Evolutionary conservation across 1,140 invertebrate species (phyloP).

Genomic region (Brachionus asplanchnoidis): DNA sequence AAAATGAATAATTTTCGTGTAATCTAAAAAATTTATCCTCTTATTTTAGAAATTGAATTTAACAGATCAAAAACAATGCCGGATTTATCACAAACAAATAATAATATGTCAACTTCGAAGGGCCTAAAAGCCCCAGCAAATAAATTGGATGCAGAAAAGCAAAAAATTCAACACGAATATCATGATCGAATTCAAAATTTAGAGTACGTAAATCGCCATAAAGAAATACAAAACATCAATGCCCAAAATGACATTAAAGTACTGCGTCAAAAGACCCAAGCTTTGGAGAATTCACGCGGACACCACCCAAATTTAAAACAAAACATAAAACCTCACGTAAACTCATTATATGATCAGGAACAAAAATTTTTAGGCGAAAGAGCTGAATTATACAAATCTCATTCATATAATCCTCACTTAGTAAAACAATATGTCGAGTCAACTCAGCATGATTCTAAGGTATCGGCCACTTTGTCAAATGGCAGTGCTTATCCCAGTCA

Average conservation of each 20-base stretch:
- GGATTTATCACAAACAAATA: background rate
- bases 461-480: background rate
- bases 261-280: background rate
- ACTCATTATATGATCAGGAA: conserved; percentile 28
- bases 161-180: conserved; percentile 16
- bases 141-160: conserved; percentile 7
- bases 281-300: conserved; percentile 8
- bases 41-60: conserved; percentile 13
- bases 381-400: conserved; percentile 10
- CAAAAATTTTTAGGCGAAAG: conserved; percentile 20
- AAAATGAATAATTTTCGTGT: no score
- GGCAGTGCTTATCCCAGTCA: background rate
- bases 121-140: background rate
- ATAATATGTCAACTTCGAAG: background rate
- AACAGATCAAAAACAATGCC: conserved; percentile 39
- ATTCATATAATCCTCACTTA: conserved; percentile 27
- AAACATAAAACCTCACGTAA: conserved; percentile 10
- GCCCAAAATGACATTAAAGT: background rate
- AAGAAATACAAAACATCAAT: conserved; percentile 21
- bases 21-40: background rate
- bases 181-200: conserved; percentile 17
- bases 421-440: conserved; percentile 28
- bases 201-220: conserved; percentile 18
- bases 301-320: conserved; percentile 26
- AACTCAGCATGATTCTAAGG: background rate